Evolutionary conservation across 2,797 vertebrate species (phyloP), one percentile per base, ranked within the genome.

Genomic region (Coregonus ussuriensis): DNA sequence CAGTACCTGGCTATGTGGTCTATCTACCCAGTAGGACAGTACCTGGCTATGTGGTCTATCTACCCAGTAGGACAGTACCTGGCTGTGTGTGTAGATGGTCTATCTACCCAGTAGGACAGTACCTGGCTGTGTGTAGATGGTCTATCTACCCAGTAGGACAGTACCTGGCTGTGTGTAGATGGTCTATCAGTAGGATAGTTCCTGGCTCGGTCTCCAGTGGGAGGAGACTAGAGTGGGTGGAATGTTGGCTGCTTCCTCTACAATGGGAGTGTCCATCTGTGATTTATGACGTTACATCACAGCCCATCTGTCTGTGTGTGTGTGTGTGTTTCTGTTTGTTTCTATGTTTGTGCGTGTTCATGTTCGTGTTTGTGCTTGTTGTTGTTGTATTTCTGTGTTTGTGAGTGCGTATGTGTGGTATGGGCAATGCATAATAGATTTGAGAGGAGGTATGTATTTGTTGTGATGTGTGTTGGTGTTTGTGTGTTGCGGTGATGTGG

Each of bases 211-310:
- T 56, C 53, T 56, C 16, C 62, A 65, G 9, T 65, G 62, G 7
- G n/a, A 31, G 25, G 62, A 59, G 62, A 65, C 21, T 29, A 52
- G 63, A 83, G 71, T 41, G 81, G 73, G 74, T 35, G 72, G 56
- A 82, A 74, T 1, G 9, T 67, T 76, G 53, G 70, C 67, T 81
- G 65, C 67, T 63, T 29, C n/a, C 25, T 63, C 9, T 63, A 37
- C 56, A 81, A 56, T 75, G 62, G 83, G 65, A 62, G 75, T 56
- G 6, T 71, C 78, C 67, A 82, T 75, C 79, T 81, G 77, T 84
- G 82, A 88, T 86, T 83, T 75, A 81, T 82, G 51, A 70, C 84
- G 76, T 85, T 84, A 80, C 84, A 85, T 88, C 83, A 87, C 70
- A 84, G 80, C 51, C 41, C 53, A 56, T 25, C 29, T 21, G 54